phyloP scores from a whole-genome alignment of 2,888 invertebrate genomes.

The Agrochola lota region DNA sequence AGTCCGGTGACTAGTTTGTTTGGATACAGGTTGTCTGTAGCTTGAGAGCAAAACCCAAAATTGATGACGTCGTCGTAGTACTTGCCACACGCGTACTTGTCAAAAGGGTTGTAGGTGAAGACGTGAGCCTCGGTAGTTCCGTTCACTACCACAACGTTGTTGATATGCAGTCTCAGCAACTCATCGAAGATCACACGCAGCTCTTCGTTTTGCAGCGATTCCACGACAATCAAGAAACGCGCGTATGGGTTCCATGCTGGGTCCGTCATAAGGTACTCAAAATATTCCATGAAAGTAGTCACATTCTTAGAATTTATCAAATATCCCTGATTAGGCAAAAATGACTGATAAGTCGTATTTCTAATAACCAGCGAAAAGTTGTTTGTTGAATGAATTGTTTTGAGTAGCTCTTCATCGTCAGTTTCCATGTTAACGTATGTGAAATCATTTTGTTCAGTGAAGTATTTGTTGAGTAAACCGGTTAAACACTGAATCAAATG shows the following conservation, averaged over 20 bases:
- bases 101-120: constrained; percentile 80
- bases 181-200: constrained; percentile 72
- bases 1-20: constrained; percentile 73
- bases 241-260: constrained; percentile 75
- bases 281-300: constrained; percentile 59
- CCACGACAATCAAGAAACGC: constrained; percentile 72
- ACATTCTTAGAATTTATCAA: constrained; percentile 63
- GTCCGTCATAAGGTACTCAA: constrained; percentile 64
- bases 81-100: constrained; percentile 80
- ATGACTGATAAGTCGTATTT: constrained; percentile 22
- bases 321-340: constrained; percentile 65
- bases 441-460: constrained; percentile 41
- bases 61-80: constrained; percentile 72
- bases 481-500: constrained; percentile 44
- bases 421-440: constrained; percentile 52
- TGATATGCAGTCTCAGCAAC: constrained; percentile 70
- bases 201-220: constrained; percentile 53
- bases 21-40: constrained; percentile 66
- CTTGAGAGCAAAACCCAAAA: constrained; percentile 73
- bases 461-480: constrained; percentile 49
- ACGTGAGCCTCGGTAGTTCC: constrained; percentile 69
- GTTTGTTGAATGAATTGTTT: constrained; percentile 36
- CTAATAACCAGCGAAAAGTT: constrained; percentile 38
- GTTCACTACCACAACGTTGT: constrained; percentile 72
- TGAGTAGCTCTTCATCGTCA: constrained; percentile 37